Conservation (phyloP, 2,113 vertebrate species). For the Galbula dea region DNA sequence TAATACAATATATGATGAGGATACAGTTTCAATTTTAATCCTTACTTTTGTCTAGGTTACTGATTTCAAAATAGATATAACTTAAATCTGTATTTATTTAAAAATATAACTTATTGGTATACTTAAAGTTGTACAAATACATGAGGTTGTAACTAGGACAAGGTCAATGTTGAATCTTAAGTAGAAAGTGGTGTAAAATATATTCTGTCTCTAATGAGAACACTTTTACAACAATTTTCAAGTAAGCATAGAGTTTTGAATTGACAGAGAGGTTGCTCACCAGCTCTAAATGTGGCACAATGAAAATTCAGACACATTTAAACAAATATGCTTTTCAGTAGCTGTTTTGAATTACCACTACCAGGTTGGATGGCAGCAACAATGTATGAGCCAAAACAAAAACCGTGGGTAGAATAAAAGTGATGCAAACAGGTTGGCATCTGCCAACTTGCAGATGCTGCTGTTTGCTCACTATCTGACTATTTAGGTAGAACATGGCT, state of each 20-base stretch:
- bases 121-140: neutral
- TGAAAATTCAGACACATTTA: neutral
- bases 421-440: neutral
- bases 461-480: neutral
- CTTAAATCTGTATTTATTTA: neutral
- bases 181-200: neutral
- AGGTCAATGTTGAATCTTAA: neutral
- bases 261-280: neutral
- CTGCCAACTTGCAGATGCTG: neutral
- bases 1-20: neutral
- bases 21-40: neutral
- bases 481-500: neutral
- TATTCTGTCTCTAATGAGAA: neutral
- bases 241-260: neutral
- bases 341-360: neutral
- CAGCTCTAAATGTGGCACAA: neutral
- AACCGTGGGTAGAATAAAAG: neutral
- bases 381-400: slow-evolving; percentile 13
- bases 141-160: neutral
- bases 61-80: neutral
- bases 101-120: neutral
- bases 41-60: neutral
- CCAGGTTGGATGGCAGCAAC: slow-evolving; percentile 3
- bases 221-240: neutral
- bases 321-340: slow-evolving; percentile 10